Evolutionary conservation across 1,140 invertebrate genomes (phyloP), one percentile per base, ranked within the genome.

Genomic region (Penaeus indicus): DNA sequence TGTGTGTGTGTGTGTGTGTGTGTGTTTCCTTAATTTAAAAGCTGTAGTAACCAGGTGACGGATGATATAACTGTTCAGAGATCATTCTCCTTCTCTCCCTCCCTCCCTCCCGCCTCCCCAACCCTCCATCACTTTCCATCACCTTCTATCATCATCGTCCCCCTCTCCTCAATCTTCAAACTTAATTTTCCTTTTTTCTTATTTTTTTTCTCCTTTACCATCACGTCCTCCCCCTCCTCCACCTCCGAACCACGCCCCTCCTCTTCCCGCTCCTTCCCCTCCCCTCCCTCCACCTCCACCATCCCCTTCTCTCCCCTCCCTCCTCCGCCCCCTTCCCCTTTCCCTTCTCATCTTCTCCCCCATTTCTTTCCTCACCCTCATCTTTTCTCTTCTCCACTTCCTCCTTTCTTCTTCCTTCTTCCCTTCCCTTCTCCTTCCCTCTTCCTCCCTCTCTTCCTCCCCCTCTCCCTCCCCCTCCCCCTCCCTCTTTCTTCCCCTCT

Each of bases 1-100:
- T 62, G 69, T 78, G 22, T 47, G 72, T 77, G 38, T 75, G 84
- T 60, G 69, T n/a, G 47, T 77, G 25, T 47, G 54, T 79, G 18
- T 72, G 54, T 21, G 27, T 19, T 61, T 25, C 19, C 38, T 27
- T 38, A 32, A 3, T 13, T 54, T 11, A 54, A 54, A 54, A 54
- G 47, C 47, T 54, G 47, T 13, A 54, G 11, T 13, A 10, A 1
- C 47, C 47, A 54, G 8, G 13, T 54, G 47, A 54, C 11, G 47
- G 47, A 54, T 54, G 47, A 54, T 54, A 54, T 11, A 54, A 54
- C 3, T 13, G 8, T 10, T 5, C 0, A 54, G 13, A 13, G 47
- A 54, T 54, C 47, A 54, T 54, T 3, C 47, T 54, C 47, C 47
- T 54, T 11, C 8, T 27, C 42, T 11, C 27, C 77, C 77, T n/a